Conservation (phyloP, 2,113 vertebrate species). For the Myrmecobius fasciatus region DNA sequence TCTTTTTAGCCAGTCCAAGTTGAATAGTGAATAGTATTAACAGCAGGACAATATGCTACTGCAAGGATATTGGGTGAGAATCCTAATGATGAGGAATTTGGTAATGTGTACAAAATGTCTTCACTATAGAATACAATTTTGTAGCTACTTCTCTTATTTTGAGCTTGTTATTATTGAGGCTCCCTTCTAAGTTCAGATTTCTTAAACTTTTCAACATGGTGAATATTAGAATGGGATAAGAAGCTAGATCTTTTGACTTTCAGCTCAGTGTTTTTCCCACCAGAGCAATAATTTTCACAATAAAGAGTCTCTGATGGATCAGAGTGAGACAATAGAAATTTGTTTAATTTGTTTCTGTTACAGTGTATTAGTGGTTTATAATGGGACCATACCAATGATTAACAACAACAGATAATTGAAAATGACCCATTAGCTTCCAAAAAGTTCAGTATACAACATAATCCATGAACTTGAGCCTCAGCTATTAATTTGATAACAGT, state of each 20-base stretch:
- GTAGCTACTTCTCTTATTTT: not conserved
- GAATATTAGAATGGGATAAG: not conserved
- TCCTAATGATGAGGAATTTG: not conserved
- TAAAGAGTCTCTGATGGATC: not conserved
- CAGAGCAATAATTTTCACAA: not conserved
- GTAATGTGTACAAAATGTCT: not conserved
- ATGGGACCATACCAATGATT: not conserved
- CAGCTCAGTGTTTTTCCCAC: not conserved
- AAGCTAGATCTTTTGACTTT: not conserved
- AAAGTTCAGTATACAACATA: not conserved
- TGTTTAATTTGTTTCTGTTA: not conserved
- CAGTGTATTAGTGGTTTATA: not conserved
- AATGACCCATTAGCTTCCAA: not conserved
- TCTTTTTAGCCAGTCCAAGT: not conserved
- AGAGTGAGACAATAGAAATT: not conserved
- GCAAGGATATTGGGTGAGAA: not conserved
- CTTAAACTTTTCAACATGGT: not conserved
- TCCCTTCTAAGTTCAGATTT: not conserved
- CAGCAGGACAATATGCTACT: not conserved
- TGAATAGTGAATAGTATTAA: not conserved
- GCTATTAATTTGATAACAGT: not conserved
- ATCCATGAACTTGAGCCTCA: not conserved
- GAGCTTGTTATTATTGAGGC: not conserved
- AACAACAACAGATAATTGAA: not conserved
- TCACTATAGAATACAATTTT: not conserved